Evolutionary conservation across 2,888 invertebrate species (phyloP), one percentile per base, ranked within the genome.

Genomic region (Entomobrya proxima): DNA sequence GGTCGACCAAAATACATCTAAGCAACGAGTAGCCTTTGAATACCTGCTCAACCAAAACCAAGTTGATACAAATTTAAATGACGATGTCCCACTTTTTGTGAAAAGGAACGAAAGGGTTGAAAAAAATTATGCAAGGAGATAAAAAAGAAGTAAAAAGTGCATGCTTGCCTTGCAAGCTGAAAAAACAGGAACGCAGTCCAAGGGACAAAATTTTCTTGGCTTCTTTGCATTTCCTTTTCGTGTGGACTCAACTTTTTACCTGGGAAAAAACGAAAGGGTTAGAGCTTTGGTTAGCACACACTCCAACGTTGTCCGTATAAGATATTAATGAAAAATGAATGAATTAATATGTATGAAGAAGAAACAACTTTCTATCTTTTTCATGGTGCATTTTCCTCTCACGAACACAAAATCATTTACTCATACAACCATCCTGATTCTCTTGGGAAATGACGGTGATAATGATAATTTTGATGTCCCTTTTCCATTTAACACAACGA

Each of bases 191-290:
- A n/a, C n/a, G n/a, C n/a, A n/a, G n/a, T n/a, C n/a, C n/a, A 27
- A 72, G 27, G 72, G 79, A 80, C 67, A 52, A 69, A 35, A 74
- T 74, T 74, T 81, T 80, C 80, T 80, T 80, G 80, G 80, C 81
- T 81, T 81, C 78, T 50, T 80, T 80, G 72, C 47, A 27, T 69
- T 80, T 69, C 67, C 69, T 80, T 30, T 52, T 11, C 5, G 24
- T 9, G 7, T 47, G 37, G 7, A 80, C 67, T 27, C 32, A 55
- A 47, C 47, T 58, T 58, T 67, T 30, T 47, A 21, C 72, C 72
- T 72, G 72, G 47, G 72, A 72, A 72, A 72, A 69, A 69, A 5
- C n/a, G 2, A 61, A 69, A 69, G 72, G 72, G 72, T 72, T 72
- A 18, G 13, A n/a, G 21, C 21, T 47, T 15, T 44, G 21, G 37